These are phyloP conservation scores for Cylloceria caligata DNA, from an alignment of 2,888 invertebrate species.

Conservation along the genomic window DNA sequence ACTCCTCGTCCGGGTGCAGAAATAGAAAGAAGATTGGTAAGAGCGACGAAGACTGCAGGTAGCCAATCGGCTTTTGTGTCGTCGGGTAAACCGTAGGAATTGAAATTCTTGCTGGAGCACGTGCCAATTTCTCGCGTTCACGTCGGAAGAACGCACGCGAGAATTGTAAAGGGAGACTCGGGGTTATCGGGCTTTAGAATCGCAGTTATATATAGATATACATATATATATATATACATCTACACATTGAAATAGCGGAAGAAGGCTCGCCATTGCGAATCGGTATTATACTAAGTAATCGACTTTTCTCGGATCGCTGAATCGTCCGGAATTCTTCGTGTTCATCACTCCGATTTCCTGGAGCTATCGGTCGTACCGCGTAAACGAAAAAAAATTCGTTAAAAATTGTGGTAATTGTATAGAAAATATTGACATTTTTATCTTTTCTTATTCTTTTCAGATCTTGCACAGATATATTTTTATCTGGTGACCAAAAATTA, in stretches of 20 bases:
- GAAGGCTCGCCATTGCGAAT: slow-evolving; percentile 25
- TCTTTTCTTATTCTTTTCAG: background rate
- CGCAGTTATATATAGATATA: slow-evolving; percentile 2
- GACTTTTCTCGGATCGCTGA: slow-evolving; percentile 36
- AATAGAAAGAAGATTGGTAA: slow-evolving; percentile 3
- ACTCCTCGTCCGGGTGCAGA: background rate
- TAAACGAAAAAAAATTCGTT: background rate
- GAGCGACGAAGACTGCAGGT: background rate
- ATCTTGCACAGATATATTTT: too few species aligned
- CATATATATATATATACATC: background rate
- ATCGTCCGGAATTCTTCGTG: slow-evolving; percentile 30
- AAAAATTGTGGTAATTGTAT: background rate
- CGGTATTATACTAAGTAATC: slow-evolving; percentile 43
- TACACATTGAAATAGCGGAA: slow-evolving; percentile 15
- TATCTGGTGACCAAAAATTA: background rate
- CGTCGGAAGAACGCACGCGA: slow-evolving; percentile 18
- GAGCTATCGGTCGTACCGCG: background rate
- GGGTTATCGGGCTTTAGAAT: background rate
- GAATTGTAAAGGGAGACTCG: slow-evolving; percentile 15
- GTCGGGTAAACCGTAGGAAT: slow-evolving; percentile 18
- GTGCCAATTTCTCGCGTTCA: slow-evolving; percentile 45
- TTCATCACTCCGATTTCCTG: slow-evolving; percentile 38
- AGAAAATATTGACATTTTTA: background rate
- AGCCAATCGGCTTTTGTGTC: slow-evolving; percentile 36
- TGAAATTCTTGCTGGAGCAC: slow-evolving; percentile 22